Base-by-base conservation (phyloP, 1,140 invertebrate species). In the Cydia amplana region DNA sequence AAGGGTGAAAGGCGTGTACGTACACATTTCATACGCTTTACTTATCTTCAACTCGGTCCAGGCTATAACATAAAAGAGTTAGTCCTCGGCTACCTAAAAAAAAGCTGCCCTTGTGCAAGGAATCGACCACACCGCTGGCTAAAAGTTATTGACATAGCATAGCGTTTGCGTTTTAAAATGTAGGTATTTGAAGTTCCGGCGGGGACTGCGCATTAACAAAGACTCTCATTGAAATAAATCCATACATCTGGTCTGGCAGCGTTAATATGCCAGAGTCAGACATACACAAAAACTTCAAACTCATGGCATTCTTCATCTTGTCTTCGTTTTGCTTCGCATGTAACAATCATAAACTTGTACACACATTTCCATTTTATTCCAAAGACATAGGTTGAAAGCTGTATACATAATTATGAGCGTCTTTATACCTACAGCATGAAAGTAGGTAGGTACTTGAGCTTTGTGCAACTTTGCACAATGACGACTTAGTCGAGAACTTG, bases 381-480 rank as follows among this genome's bases (percentile, higher is more conserved):
- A 60, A 23, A 23, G 20, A 60, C 55, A 60, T 20, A 10, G 10
- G 55, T 9, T 12, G n/a, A 23, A 60, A 23, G 6, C 0, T 60
- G 20, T 23, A 23, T 9, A 20, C 51, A 60, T 60, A 23, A 20
- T 23, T 60, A 23, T 60, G 18, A 60, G 55, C 10, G 20, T 23
- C 55, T 10, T 20, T 60, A 7, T 60, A 55, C n/a, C 4, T 55
- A 60, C 18, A 60, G 18, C 18, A 60, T 60, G 3, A 10, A 60
- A 60, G 20, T 60, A n/a, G n/a, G n/a, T n/a, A n/a, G 1, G 25
- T 3, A 60, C 7, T 12, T 12, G 20, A 55, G 18, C 55, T 60
- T 60, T 60, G 55, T 23, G 55, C 20, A 23, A 60, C 55, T 60
- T 60, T 60, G 20, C 20, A 60, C 55, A 60, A 60, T 12, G 55